Percentiles rank a stretch among this genome's conserved stretches.
phyloP scores from a whole-genome alignment of 1,140 invertebrate genomes.

The Apis mellifera region DNA sequence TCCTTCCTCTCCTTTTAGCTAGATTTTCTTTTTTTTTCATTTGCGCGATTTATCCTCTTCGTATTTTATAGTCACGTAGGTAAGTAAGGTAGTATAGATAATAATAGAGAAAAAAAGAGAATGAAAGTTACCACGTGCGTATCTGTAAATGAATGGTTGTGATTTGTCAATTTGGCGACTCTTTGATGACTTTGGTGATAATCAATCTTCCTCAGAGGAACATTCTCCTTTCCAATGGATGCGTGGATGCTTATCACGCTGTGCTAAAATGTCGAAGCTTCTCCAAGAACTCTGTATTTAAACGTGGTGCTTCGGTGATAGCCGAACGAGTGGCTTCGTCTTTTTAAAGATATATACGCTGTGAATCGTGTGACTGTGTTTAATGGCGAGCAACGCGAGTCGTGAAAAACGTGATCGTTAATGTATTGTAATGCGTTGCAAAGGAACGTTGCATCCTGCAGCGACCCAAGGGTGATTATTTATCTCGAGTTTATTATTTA shows the following conservation, averaged over 20 bases:
- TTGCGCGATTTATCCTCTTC: background rate
- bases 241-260: background rate
- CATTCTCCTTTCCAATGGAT: background rate
- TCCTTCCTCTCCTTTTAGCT: background rate
- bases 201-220: constrained; percentile 25
- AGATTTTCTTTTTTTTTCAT: background rate
- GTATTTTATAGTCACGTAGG: background rate
- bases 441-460: background rate
- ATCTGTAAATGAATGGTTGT: background rate
- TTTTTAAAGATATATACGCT: constrained; percentile 13
- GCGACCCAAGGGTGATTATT: constrained; percentile 3
- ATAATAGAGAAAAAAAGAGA: background rate
- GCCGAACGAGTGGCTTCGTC: background rate
- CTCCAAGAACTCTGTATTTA: constrained; percentile 5
- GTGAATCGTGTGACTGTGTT: constrained; percentile 17
- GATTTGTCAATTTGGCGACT: background rate
- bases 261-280: background rate
- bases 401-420: background rate
- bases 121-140: constrained; percentile 7
- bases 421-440: constrained; percentile 24
- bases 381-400: background rate
- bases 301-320: background rate
- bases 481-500: background rate
- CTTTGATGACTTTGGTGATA: constrained; percentile 22
- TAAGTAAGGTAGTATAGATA: background rate